These are phyloP conservation scores for Physella acuta DNA, from an alignment of 1,140 invertebrate genomes.

Conservation along the genomic window DNA sequence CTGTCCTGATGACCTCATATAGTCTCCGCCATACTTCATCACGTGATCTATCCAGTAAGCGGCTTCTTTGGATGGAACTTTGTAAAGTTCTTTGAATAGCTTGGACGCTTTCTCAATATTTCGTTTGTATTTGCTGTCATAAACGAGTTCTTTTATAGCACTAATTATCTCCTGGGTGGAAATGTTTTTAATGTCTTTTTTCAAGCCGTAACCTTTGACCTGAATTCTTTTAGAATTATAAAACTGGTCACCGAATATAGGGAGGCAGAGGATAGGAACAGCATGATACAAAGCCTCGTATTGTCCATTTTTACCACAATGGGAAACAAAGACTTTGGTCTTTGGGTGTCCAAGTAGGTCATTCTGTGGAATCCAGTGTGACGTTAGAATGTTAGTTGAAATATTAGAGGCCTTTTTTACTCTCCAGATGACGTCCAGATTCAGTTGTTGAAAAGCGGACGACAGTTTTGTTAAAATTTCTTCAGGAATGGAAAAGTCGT, in stretches of 20 bases:
- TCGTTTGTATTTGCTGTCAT: conserved; percentile 30
- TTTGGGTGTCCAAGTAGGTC: conserved; percentile 25
- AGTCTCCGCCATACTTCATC: conserved; percentile 40
- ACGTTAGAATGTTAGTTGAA: conserved; percentile 17
- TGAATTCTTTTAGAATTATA: conserved; percentile 27
- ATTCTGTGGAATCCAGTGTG: conserved; percentile 29
- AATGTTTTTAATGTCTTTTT: conserved; percentile 19
- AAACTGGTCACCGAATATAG: conserved; percentile 59
- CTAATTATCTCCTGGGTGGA: conserved; percentile 24
- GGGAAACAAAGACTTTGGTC: conserved; percentile 41
- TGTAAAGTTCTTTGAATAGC: conserved; percentile 34
- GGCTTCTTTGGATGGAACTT: conserved; percentile 30
- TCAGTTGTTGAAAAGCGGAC: conserved; percentile 8
- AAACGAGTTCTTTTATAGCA: conserved; percentile 29
- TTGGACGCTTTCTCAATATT: conserved; percentile 37
- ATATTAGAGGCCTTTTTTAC: conserved; percentile 9
- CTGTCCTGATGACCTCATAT: conserved; percentile 31
- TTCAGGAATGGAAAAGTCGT: conserved; percentile 10
- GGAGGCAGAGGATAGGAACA: conserved; percentile 66
- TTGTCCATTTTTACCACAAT: conserved; percentile 39
- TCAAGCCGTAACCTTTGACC: conserved; percentile 22
- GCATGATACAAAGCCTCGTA: conserved; percentile 43
- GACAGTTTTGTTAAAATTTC: conserved; percentile 25
- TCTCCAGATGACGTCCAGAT: conserved; percentile 20
- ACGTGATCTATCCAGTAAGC: conserved; percentile 43